Percentiles rank a stretch among this genome's conserved stretches.
Conservation (phyloP, 2,797 vertebrate genomes). For the Babyrousa celebensis region DNA sequence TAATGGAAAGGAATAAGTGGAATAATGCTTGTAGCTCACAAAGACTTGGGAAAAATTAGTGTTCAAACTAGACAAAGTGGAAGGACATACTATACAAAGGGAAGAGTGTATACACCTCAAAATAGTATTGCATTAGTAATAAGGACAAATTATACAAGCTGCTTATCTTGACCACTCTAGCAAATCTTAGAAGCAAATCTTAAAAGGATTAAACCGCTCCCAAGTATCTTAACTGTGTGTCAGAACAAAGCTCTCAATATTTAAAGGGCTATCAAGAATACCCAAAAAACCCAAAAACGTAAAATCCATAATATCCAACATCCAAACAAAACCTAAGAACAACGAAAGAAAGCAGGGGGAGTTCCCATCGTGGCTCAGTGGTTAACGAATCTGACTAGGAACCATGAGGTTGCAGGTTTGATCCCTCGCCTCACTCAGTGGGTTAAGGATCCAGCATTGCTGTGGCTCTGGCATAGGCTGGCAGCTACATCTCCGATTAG, state of each 20-base stretch:
- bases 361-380: no score
- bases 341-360: not conserved
- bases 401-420: no score
- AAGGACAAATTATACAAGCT: not conserved
- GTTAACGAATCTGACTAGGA: no score
- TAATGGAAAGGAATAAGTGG: not conserved
- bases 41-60: not conserved
- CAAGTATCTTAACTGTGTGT: not conserved
- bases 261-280: not conserved
- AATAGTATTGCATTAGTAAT: not conserved
- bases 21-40: not conserved
- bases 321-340: not conserved
- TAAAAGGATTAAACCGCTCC: not conserved
- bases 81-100: not conserved
- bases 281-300: not conserved
- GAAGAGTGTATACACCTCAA: not conserved
- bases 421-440: no score
- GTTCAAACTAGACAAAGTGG: not conserved
- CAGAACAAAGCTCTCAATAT: not conserved
- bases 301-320: not conserved
- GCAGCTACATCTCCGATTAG: no score
- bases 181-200: not conserved
- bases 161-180: not conserved
- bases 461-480: no score
- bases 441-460: no score